phyloP scores from a whole-genome alignment of 2,888 invertebrate species.

The Acronicta leporina region DNA sequence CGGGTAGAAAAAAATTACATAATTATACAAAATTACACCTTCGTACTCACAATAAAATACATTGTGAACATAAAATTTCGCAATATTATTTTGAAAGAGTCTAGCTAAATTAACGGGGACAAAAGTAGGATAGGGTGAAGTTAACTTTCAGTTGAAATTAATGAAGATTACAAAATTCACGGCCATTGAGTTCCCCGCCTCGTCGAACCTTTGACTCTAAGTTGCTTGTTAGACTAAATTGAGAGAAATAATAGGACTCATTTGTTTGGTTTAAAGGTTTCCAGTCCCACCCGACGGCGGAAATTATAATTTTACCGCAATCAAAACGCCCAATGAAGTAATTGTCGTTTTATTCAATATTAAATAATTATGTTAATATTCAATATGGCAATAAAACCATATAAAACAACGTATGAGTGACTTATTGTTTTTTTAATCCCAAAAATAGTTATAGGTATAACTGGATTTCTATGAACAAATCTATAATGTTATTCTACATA shows the following conservation, averaged over 20 bases:
- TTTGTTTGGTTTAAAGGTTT: conserved; percentile 86
- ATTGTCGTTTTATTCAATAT: conserved; percentile 39
- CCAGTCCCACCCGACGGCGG: conserved; percentile 69
- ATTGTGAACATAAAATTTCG: conserved; percentile 50
- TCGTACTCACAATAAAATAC: conserved; percentile 52
- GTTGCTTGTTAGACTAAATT: conserved; percentile 87
- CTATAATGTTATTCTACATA: too few relatives aligned
- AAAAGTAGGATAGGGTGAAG: conserved; percentile 76
- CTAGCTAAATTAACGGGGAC: conserved; percentile 72
- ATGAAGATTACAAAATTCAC: conserved; percentile 89
- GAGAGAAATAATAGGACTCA: conserved; percentile 88
- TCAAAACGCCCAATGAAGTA: conserved; percentile 60
- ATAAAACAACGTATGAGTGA: neutral
- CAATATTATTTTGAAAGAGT: conserved; percentile 58
- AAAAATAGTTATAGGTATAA: too few relatives aligned
- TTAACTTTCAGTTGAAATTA: conserved; percentile 85
- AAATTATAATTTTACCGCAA: conserved; percentile 73
- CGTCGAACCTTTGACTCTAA: conserved; percentile 86
- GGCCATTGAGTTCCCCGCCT: conserved; percentile 86
- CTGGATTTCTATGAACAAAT: too few relatives aligned
- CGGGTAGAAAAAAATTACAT: too few relatives aligned
- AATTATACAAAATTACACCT: conserved; percentile 40
- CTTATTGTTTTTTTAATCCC: too few relatives aligned
- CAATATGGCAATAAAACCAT: conserved; percentile 11
- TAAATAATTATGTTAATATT: conserved; percentile 13